Evolutionary conservation across 2,113 vertebrate species (phyloP).

Genomic region (Etheostoma spectabile): DNA sequence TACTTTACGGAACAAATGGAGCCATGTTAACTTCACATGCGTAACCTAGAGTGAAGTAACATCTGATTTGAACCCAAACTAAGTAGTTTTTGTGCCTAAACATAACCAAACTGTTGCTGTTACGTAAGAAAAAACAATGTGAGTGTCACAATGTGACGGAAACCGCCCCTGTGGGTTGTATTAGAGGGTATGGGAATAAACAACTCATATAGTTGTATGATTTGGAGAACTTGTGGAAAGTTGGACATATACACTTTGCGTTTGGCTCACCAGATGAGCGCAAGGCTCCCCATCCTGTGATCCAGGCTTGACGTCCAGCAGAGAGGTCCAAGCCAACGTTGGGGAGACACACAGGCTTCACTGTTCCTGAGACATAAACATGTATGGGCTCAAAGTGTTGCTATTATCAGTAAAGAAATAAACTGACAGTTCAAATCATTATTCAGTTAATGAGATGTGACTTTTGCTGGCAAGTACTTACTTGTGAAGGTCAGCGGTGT

Average conservation of each 20-base stretch:
- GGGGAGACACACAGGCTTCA: slow-evolving; percentile 82
- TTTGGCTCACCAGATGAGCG: slow-evolving; percentile 41
- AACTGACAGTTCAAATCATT: neutral
- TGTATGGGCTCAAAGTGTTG: neutral
- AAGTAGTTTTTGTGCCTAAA: no score
- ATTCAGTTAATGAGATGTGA: neutral
- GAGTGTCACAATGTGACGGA: no score
- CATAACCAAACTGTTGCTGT: no score
- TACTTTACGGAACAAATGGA: no score
- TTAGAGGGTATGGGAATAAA: no score
- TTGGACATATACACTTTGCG: neutral
- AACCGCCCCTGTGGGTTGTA: no score
- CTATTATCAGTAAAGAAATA: neutral
- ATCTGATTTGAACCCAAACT: no score
- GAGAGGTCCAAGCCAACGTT: slow-evolving; percentile 60
- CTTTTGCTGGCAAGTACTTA: slow-evolving; percentile 39
- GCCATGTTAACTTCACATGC: no score
- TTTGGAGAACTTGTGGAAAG: no score
- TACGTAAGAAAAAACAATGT: no score
- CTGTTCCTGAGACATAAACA: slow-evolving; percentile 50
- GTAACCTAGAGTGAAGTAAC: no score
- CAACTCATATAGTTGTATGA: no score
- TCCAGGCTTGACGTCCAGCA: slow-evolving; percentile 57
- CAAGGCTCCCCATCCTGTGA: slow-evolving; percentile 81
- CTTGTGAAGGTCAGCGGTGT: slow-evolving; percentile 62